Evolutionary conservation across 2,888 invertebrate genomes (phyloP), one percentile per base, ranked within the genome.

Genomic region (Xanthorhoe designata): DNA sequence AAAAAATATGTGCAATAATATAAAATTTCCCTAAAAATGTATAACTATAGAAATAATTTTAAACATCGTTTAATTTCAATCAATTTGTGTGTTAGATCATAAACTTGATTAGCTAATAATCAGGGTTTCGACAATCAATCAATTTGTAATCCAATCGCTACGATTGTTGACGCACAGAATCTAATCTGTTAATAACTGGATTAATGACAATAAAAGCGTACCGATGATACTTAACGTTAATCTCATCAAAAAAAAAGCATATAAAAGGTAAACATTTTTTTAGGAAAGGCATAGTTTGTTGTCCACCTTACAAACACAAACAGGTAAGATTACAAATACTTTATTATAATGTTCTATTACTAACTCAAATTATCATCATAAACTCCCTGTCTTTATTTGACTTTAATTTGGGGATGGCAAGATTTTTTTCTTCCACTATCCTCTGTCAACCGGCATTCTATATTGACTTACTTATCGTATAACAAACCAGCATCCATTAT

Each of bases 181-280:
- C 29, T 58, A 58, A 72, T 68, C 67, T 54, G 13, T 13, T 51
- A 69, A 71, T 56, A 70, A 62, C 35, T 64, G 69, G 68, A 76
- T 78, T 75, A 74, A 52, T 9, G 17, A 19, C 67, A 73, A 75
- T 70, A 69, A 70, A 70, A 70, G 38, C 38, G 38, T 42, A 13
- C 59, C 69, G 75, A 81, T 81, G 77, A 62, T 64, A 66, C 58
- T 7, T 18, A 35, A 8, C 13, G 54, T 62, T 71, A 68, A 61
- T 58, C 61, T 51, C 18, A 32, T 51, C 51, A 0, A 60, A 64
- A 67, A 75, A 70, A 74, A 38, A 53, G 38, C 61, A 4, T 66
- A 81, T 81, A 80, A 75, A 81, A 73, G 64, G 64, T 32, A n/a
- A 61, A 19, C 10, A n/a, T 49, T 32, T 61, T n/a, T 57, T 62